These are phyloP conservation scores for Heterohyrax brucei DNA, from an alignment of 2,797 vertebrate species.

Conservation along the genomic window DNA sequence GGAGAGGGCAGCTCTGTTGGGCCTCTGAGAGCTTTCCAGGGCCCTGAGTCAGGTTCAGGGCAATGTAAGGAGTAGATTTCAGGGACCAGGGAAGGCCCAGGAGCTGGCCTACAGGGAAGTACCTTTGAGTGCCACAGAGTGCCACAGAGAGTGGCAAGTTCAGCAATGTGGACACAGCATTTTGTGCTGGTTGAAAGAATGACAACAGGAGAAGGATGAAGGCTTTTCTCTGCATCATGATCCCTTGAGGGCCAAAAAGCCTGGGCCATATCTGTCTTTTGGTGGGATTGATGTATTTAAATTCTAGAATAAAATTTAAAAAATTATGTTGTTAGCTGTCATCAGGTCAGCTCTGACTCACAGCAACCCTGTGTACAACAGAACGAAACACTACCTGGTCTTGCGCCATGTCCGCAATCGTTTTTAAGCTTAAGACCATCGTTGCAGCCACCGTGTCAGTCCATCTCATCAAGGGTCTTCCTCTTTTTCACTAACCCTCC, in stretches of 20 bases:
- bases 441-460: no score
- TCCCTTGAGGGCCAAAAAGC: neutral
- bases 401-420: no score
- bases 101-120: neutral
- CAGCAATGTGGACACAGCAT: neutral
- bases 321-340: constrained; percentile 15
- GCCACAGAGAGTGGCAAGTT: neutral
- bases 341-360: no score
- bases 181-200: neutral
- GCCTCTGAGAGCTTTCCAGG: neutral
- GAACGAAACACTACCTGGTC: no score
- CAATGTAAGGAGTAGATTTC: neutral
- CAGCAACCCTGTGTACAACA: no score
- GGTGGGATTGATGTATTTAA: constrained; percentile 2
- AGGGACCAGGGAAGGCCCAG: neutral
- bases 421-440: no score
- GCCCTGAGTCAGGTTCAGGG: neutral
- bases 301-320: constrained; percentile 56
- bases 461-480: no score
- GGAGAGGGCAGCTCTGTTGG: neutral
- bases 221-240: neutral
- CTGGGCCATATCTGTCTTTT: neutral
- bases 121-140: neutral
- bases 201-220: neutral
- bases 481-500: no score